Base-by-base conservation (phyloP, 53 echinoderm and acorn worm species). In the Holothuria scabra region DNA sequence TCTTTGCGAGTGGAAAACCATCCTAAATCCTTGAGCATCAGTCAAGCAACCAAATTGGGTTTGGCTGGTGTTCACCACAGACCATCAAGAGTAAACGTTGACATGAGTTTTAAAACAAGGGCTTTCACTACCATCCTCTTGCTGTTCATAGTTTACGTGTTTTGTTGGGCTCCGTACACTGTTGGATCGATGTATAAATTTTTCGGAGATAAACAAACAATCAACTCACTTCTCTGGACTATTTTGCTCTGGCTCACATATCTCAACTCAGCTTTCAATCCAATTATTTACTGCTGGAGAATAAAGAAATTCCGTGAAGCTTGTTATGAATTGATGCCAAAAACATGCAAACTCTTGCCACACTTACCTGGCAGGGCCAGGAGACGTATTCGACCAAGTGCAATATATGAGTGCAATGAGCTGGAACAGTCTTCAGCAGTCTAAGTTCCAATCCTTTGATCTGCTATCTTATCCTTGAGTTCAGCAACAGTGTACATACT, bases 271-370 rank as follows among this genome's bases (percentile, higher is more conserved):
- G 99, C 99, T 32, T 94, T 99, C 65, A 99, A 99, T 64, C 99
- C 99, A 5, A 94, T 99, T 59, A 99, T 99, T 19, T 99, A 99
- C 80, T 99, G 99, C 85, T 99, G 94, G 99, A 84, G 99, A 35
- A 99, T 99, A 67, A 99, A 99, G 66, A 99, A 99, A 76, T 99
- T 99, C 48, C 94, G 99, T 5, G 99, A 99, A 38, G 99, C 99
- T 23, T 99, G 99, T 82, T 87, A 90, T 8, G 99, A 99, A 70
- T 66, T 99, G n/a, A 90, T 90, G 24, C 99, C 99, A 28, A 94
- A 93, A 86, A 92, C 94, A 1, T 92, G 92, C 85, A 91, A 91
- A 24, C 85, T 99, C 72, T 88, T 99, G 87, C 99, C 99, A 31
- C 93, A 93, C 72, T 68, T 95, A 35, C 99, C 99, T 0, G 94